These are phyloP conservation scores for Synanthedon tipuliformis DNA, from an alignment of 2,888 invertebrate genomes.

Conservation along the genomic window DNA sequence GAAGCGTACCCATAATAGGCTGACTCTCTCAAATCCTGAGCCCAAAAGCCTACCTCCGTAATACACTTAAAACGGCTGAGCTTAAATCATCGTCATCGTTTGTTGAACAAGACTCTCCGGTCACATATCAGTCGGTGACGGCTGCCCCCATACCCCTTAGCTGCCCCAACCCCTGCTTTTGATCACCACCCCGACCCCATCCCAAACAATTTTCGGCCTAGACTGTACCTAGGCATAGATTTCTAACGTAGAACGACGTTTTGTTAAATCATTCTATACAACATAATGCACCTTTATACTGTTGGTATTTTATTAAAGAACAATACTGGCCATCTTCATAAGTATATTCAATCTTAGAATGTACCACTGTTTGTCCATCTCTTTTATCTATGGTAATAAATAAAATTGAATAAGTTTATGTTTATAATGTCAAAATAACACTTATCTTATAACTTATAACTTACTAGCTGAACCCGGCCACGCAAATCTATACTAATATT, in stretches of 20 bases:
- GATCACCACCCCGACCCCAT: slow-evolving; percentile 6
- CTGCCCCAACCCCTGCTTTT: slow-evolving; percentile 11
- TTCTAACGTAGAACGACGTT: slow-evolving; percentile 51
- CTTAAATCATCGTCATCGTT: slow-evolving; percentile 71
- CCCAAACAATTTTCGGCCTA: slow-evolving; percentile 57
- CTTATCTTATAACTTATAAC: no score
- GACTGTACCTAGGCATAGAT: slow-evolving; percentile 57
- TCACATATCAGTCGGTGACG: slow-evolving; percentile 65
- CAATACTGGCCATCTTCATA: no score
- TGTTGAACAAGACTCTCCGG: slow-evolving; percentile 71
- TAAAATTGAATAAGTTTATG: no score
- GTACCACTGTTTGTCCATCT: no score
- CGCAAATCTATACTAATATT: no score
- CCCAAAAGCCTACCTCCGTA: slow-evolving; percentile 64
- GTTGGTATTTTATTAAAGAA: no score
- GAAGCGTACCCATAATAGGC: slow-evolving; percentile 50
- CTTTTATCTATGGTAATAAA: no score
- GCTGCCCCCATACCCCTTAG: slow-evolving; percentile 18
- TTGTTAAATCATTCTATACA: slow-evolving; percentile 17
- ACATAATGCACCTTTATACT: no score
- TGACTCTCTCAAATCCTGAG: slow-evolving; percentile 61
- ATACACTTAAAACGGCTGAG: slow-evolving; percentile 69
- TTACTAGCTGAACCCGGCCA: no score
- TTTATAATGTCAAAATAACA: no score
- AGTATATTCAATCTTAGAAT: no score